Conservation (phyloP, 2,113 vertebrate genomes). For the Chitala chitala region DNA sequence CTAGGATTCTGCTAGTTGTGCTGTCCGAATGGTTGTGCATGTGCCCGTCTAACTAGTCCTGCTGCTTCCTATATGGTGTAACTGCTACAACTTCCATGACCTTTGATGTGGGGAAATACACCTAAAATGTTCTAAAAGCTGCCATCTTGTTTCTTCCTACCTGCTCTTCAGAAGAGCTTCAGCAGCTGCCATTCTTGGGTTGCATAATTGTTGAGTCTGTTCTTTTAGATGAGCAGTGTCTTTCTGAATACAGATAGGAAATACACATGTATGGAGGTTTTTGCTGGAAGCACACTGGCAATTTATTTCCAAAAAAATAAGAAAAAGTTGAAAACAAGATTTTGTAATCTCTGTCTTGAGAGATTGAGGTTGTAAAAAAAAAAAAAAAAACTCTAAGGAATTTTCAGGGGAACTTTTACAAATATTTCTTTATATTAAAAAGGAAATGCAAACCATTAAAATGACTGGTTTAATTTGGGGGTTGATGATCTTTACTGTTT, state of each 20-base stretch:
- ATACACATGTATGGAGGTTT: constrained; percentile 68
- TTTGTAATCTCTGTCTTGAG: constrained; percentile 52
- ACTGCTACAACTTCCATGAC: constrained; percentile 59
- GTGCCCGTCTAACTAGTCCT: constrained; percentile 79
- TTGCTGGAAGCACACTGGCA: constrained; percentile 50
- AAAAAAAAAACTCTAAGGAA: constrained; percentile 29
- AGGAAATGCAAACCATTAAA: not conserved
- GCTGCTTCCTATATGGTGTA: constrained; percentile 69
- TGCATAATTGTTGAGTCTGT: constrained; percentile 58
- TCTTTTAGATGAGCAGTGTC: constrained; percentile 59
- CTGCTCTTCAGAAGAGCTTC: constrained; percentile 66
- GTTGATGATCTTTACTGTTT: constrained; percentile 32
- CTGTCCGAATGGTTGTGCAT: constrained; percentile 88
- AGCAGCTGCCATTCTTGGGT: constrained; percentile 55
- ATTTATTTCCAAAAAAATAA: constrained; percentile 64
- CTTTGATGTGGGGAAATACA: constrained; percentile 59
- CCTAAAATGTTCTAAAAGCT: constrained; percentile 54
- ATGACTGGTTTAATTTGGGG: constrained; percentile 27
- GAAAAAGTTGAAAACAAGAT: too few relatives aligned
- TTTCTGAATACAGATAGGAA: constrained; percentile 73
- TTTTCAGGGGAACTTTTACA: constrained; percentile 44
- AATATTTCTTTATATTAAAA: constrained; percentile 48
- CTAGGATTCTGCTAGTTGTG: constrained; percentile 75
- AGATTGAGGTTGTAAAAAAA: constrained; percentile 67
- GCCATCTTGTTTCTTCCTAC: constrained; percentile 57